Evolutionary conservation across 2,888 invertebrate genomes (phyloP), one percentile per base, ranked within the genome.

Genomic region (Parnassius smintheus): DNA sequence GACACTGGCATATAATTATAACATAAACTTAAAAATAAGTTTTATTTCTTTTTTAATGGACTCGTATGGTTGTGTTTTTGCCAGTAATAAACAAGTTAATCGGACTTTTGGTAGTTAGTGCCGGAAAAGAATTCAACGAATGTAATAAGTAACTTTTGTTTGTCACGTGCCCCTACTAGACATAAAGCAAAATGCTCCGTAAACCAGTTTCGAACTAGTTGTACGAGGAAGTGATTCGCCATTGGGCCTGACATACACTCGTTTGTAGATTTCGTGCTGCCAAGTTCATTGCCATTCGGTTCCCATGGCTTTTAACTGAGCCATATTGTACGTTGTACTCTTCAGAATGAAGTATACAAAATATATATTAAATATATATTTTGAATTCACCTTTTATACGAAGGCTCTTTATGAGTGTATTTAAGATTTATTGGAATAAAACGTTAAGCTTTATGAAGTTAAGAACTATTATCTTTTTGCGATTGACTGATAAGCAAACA

Each of bases 121-220:
- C 12, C 18, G 35, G 18, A 42, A 12, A 22, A 18, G 51, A 18
- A 44, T 49, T 49, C 22, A 55, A 55, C 48, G 60, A 55, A 60
- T 56, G 55, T 59, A 54, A 60, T 42, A 60, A 58, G 52, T 59
- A 54, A 60, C 48, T 56, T 50, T 52, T 59, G 45, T 54, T 49
- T 42, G 22, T 46, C 52, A 48, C 55, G 48, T 25, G 44, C 41
- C 18, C 42, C 42, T 49, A 42, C 55, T 57, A 61, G 51, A 58
- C 53, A 58, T 13, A 25, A 18, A 42, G 58, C 57, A 42, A 50
- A 52, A 55, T 35, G 56, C 25, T 46, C 45, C 52, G 35, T 45
- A 56, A 61, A 61, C 61, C 61, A 56, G 61, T 61, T 61, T 45
- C 52, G 46, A 55, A 54, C 22, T 60, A 45, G 55, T 22, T 57